A percentile compares a stretch with the other conserved stretches of the same genome.
phyloP scores from a whole-genome alignment of 1,140 invertebrate species.

The Adelges cooleyi region DNA sequence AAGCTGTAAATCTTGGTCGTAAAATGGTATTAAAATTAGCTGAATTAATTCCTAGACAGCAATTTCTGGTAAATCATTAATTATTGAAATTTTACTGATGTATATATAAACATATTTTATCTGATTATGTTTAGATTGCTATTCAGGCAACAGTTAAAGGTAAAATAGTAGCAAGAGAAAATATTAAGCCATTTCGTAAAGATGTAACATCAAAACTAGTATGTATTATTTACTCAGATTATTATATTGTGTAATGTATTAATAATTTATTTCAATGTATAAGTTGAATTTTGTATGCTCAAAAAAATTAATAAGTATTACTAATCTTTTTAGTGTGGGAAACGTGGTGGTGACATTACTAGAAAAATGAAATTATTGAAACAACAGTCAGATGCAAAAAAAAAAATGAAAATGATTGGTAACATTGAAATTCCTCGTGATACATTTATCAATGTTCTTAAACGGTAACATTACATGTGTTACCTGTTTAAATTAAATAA shows the following conservation, averaged over 20 bases:
- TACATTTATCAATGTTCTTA: conserved; percentile 86
- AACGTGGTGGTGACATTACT: conserved; percentile 77
- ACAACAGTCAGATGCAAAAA: conserved; percentile 85
- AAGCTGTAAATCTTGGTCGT: conserved; percentile 54
- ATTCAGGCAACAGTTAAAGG: conserved; percentile 76
- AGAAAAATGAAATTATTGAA: conserved; percentile 79
- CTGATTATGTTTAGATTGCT: conserved; percentile 45
- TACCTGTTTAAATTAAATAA: too few species aligned
- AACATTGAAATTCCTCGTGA: conserved; percentile 83
- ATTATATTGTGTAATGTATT: neutral
- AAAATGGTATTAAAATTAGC: conserved; percentile 66
- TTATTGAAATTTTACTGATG: neutral
- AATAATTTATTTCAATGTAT: neutral
- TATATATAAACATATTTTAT: neutral
- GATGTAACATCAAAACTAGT: conserved; percentile 57
- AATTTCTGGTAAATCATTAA: conserved; percentile 48
- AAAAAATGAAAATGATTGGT: conserved; percentile 78
- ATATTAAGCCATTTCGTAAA: conserved; percentile 75
- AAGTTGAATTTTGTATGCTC: neutral
- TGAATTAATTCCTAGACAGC: conserved; percentile 79
- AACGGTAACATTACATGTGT: conserved; percentile 41
- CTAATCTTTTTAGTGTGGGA: conserved; percentile 56
- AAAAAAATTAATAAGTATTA: conserved; percentile 30
- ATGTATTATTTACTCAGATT: neutral
- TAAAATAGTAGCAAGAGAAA: conserved; percentile 77